Evolutionary conservation across 2,113 vertebrate species (phyloP).

Genomic region (Zapornia atra): DNA sequence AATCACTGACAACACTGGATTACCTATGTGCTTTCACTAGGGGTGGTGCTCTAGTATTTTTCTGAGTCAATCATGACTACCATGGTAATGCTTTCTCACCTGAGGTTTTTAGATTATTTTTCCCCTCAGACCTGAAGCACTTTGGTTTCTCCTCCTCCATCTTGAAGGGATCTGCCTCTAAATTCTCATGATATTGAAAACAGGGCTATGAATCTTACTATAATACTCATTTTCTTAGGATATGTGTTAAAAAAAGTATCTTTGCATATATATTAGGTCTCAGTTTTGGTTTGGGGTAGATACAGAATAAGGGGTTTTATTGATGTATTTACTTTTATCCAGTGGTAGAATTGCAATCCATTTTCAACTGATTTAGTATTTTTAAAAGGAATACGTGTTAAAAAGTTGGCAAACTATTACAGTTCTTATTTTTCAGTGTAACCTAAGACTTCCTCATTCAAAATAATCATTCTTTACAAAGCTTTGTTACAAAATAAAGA

Average conservation of each 20-base stretch:
- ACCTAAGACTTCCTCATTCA: neutral
- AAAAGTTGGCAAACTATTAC: neutral
- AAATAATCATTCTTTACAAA: neutral
- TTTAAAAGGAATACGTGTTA: neutral
- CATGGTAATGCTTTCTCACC: neutral
- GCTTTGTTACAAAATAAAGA: neutral
- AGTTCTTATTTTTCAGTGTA: neutral
- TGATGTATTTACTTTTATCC: neutral
- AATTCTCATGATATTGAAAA: neutral
- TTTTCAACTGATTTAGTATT: neutral
- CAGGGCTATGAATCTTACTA: neutral
- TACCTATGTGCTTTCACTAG: neutral
- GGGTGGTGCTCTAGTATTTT: neutral
- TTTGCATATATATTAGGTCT: neutral
- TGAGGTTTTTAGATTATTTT: neutral
- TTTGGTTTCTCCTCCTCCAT: fast-evolving
- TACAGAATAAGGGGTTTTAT: neutral
- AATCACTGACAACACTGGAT: neutral
- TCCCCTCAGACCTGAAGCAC: neutral
- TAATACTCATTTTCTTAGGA: neutral
- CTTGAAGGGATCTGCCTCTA: neutral
- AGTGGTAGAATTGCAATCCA: neutral
- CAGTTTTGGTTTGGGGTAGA: neutral
- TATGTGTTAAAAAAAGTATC: neutral
- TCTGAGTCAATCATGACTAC: neutral